Conservation (phyloP, 2,888 invertebrate genomes). For the Apamea monoglypha region DNA sequence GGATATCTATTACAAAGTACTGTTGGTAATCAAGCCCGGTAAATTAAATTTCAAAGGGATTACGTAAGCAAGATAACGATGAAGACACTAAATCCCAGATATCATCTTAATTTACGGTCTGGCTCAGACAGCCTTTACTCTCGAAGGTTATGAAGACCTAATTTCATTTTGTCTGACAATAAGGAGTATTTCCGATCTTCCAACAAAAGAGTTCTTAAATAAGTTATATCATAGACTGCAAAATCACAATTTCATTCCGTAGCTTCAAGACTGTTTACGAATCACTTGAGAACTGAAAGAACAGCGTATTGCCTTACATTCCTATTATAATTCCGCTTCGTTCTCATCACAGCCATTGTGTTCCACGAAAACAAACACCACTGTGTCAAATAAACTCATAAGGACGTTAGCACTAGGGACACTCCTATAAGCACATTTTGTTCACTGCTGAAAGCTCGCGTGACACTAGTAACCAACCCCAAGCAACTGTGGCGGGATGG, state of each 20-base stretch:
- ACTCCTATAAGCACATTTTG: conserved; percentile 76
- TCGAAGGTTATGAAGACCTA: conserved; percentile 12
- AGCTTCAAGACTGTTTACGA: conserved; percentile 18
- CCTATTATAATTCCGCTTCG: conserved; percentile 64
- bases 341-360: conserved; percentile 71
- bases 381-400: conserved; percentile 51
- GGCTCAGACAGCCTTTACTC: conserved; percentile 7
- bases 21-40: conserved; percentile 8
- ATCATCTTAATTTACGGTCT: conserved; percentile 35
- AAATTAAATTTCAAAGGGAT: conserved; percentile 31
- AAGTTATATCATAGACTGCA: conserved; percentile 11
- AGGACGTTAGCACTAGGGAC: conserved; percentile 66
- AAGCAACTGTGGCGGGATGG: conserved; percentile 68
- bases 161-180: background rate
- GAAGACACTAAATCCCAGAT: conserved; percentile 30
- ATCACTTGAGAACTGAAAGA: conserved; percentile 15
- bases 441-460: conserved; percentile 80
- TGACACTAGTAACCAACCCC: conserved; percentile 76
- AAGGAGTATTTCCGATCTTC: conserved; percentile 8
- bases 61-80: conserved; percentile 31
- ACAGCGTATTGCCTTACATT: conserved; percentile 64
- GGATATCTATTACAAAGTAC: conserved; percentile 16
- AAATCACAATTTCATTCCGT: conserved; percentile 13
- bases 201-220: background rate
- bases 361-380: conserved; percentile 51